phyloP scores from a whole-genome alignment of 2,888 invertebrate species.

The Selenia dentaria region DNA sequence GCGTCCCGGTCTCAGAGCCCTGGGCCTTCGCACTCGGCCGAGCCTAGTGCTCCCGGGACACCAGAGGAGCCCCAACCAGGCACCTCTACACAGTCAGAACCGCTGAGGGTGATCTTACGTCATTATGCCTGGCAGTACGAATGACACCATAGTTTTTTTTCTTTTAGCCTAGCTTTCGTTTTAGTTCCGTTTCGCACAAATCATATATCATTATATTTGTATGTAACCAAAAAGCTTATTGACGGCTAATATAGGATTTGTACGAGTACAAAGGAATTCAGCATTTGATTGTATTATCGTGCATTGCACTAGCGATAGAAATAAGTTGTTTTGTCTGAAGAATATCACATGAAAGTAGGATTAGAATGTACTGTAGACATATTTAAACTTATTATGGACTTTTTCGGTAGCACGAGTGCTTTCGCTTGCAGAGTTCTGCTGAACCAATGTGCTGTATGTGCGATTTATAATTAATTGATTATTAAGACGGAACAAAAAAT shows the following conservation, averaged over 20 bases:
- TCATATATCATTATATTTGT: conserved; percentile 51
- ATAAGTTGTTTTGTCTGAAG: conserved; percentile 13
- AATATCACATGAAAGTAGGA: background rate
- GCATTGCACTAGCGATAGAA: conserved; percentile 34
- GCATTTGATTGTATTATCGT: conserved; percentile 66
- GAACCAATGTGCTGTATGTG: too few species aligned
- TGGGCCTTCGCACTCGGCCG: conserved; percentile 49
- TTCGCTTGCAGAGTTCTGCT: too few species aligned
- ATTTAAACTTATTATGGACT: background rate
- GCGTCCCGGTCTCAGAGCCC: conserved; percentile 53
- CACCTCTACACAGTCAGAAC: conserved; percentile 62
- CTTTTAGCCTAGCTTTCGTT: conserved; percentile 73
- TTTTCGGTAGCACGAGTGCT: background rate
- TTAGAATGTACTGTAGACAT: conserved; percentile 1
- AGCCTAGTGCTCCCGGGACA: conserved; percentile 40
- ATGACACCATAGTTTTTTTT: conserved; percentile 77
- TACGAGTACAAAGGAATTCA: conserved; percentile 74
- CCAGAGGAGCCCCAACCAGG: conserved; percentile 65
- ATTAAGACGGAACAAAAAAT: too few species aligned
- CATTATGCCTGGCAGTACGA: conserved; percentile 83
- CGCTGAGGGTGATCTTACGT: conserved; percentile 79
- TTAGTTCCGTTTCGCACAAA: conserved; percentile 67
- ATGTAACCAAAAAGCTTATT: conserved; percentile 46
- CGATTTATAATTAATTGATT: too few species aligned
- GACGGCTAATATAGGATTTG: conserved; percentile 47